Evolutionary conservation across 2,888 invertebrate species (phyloP), one percentile per base, ranked within the genome.

Genomic region (Peribatodes rhomboidaria): DNA sequence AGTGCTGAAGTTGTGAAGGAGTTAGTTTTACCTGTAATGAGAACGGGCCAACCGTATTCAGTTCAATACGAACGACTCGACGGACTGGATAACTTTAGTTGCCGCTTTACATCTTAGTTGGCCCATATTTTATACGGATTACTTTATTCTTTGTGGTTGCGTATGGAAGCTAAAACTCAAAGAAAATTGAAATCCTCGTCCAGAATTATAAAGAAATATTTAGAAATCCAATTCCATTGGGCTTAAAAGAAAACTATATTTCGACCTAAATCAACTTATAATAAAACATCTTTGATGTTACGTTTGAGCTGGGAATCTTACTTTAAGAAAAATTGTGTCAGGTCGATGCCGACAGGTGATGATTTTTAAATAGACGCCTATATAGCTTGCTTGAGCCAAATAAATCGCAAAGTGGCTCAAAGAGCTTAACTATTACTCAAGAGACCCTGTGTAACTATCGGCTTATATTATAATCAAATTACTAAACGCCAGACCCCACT

Each of bases 31-130:
- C 67, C 70, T 56, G 76, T 67, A 74, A 73, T 70, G 73, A 74
- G 70, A 66, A 63, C 72, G 71, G 65, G 67, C 52, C 35, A 47
- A 33, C 42, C 65, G 71, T 75, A 71, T 74, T 72, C 68, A 57
- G 62, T 69, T 67, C 62, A 39, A 35, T 50, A 56, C 68, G 67
- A 66, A 67, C 62, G 58, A 52, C 76, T 81, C 77, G 74, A 75
- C 76, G 74, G 74, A 63, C 68, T 73, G 76, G 76, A 76, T 54
- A 81, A 80, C 75, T 80, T 81, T 73, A 70, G 57, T 71, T 57
- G 62, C 65, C 74, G 76, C 75, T 80, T 80, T 74, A 78, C 73
- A 72, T 76, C 76, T 75, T 69, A 65, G 67, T 68, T 72, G 72
- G 61, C 62, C 67, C 67, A 76, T 71, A 74, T 72, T 68, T 62